Evolutionary conservation across 35 echinoderm and acorn worm species (phyloP).

Genomic region (Heliocidaris erythrogramma): DNA sequence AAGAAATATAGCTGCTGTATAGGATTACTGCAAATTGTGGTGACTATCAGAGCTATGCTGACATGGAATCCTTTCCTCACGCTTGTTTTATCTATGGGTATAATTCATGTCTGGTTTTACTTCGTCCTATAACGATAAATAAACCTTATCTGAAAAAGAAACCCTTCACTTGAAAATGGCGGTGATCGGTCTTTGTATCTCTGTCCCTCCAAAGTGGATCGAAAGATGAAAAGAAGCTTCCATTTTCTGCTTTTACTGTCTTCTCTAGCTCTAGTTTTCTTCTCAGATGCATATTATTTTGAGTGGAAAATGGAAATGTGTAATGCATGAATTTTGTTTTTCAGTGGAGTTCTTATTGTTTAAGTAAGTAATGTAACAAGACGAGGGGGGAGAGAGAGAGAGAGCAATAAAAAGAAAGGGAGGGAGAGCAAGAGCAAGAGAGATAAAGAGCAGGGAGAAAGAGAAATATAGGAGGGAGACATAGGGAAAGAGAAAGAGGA

Average conservation of each 20-base stretch:
- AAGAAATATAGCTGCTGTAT: constrained; percentile 30
- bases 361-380: not conserved
- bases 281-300: not conserved
- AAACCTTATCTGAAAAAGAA: not conserved
- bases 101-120: not conserved
- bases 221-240: not conserved
- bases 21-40: constrained; percentile 35
- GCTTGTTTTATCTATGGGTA: not conserved
- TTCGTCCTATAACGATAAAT: not conserved
- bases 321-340: not conserved
- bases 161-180: not conserved
- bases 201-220: not conserved
- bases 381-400: not conserved
- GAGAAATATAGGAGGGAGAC: not conserved
- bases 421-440: not conserved
- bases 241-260: not conserved
- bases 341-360: not conserved
- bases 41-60: not conserved
- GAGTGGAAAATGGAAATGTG: not conserved
- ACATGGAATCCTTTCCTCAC: not conserved
- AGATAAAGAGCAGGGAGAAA: not conserved
- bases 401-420: not conserved
- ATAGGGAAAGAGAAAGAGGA: not conserved
- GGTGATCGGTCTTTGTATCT: not conserved
- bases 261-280: not conserved